Evolutionary conservation across 2,888 invertebrate genomes (phyloP), one percentile per base, ranked within the genome.

Genomic region (Antheraea yamamai): DNA sequence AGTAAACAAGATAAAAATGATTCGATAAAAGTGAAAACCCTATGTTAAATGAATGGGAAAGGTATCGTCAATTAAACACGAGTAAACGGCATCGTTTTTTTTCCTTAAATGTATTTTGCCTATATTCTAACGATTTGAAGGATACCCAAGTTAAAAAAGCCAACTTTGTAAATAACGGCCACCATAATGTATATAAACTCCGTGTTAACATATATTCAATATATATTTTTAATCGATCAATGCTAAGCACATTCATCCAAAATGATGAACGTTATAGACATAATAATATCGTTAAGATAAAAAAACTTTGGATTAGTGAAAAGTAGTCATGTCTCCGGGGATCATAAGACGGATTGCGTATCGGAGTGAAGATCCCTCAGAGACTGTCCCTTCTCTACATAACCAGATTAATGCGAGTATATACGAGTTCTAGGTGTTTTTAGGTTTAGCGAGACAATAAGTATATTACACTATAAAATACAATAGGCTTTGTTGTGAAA

Each of bases 261-360:
- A 61, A 23, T 61, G 23, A 61, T 10, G n/a, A 12, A 23, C 10
- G 6, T 61, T 61, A 61, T 61, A 14, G 23, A 61, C 23, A 23
- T 61, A 61, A 61, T 61, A 61, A 61, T 61, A 61, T n/a, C n/a
- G 61, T 23, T 26, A 1, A 23, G 23, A 61, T 23, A 20, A 55
- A 23, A 61, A 23, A 10, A 26, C 10, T 7, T 55, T 55, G 61
- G 23, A 61, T 61, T 61, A 61, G 23, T 10, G 61, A 61, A 61
- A 35, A 35, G 35, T 35, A 68, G 35, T 35, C 68, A 4, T 10
- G 35, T 18, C 68, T 23, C 35, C 18, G 16, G 68, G 30, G 68
- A 68, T 30, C 68, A 20, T 16, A 35, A 68, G 68, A 68, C 68
- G 35, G 35, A 68, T 68, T 68, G 68, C 68, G 68, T 68, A 35